Base-by-base conservation (phyloP, 1,140 invertebrate species). In the Ceratina japonica region DNA sequence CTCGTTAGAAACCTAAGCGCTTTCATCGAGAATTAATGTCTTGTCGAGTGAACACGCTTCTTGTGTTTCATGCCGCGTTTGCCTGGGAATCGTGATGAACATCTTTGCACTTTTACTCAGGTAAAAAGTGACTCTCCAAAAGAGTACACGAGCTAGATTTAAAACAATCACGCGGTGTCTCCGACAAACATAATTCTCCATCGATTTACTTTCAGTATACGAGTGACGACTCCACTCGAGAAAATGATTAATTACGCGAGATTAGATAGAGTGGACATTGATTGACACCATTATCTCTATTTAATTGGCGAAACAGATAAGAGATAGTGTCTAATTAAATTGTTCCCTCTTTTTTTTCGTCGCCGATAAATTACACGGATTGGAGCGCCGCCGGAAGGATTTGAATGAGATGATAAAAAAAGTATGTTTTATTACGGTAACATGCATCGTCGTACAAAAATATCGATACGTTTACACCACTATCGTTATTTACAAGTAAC, bases 371-470 rank as follows among this genome's bases (percentile, higher is more conserved):
- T 31, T 31, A 31, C 27, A 31, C 27, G 27, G 27, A 2, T 31
- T 31, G 27, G 27, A 31, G 27, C 4, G 4, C 27, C n/a, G n/a
- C 27, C 27, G 27, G 27, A 31, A 31, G 27, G 4, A 51, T 13
- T 3, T 0, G 10, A 37, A 3, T 7, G 13, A 20, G 13, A 27
- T 12, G 20, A 49, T 49, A 72, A 63, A 71, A 72, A 78, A 16
- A 2, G 16, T 49, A 13, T 70, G 72, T 64, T 86, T 86, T 86
- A 86, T 86, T 86, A 75, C 7, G 52, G 18, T 58, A 85, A 72
- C 51, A 78, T 78, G 71, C 63, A 73, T 31, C 44, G 73, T 72
- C 16, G 72, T 87, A 86, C 75, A 87, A 85, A 86, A 85, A 75
- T 84, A 80, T 85, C 64, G 49, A 76, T 71, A 82, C 64, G 71